Evolutionary conservation across 2,113 vertebrate genomes (phyloP).

Genomic region (Percina caprodes): DNA sequence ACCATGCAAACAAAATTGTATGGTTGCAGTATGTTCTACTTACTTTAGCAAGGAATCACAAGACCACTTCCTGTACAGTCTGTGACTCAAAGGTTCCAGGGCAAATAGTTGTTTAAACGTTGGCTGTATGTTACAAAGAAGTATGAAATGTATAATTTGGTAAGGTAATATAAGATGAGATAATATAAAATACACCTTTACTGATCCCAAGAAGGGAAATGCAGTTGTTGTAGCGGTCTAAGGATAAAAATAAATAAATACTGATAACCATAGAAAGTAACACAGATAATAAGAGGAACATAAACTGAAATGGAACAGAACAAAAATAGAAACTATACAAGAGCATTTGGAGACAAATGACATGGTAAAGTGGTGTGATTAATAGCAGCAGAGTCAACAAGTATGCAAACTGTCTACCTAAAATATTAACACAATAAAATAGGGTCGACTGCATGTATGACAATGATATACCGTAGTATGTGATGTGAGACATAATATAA

Average conservation of each 20-base stretch:
- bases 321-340: neutral
- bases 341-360: neutral
- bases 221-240: no score
- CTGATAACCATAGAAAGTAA: no score
- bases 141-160: neutral
- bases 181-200: no score
- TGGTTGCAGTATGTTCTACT: neutral
- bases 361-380: neutral
- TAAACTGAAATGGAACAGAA: no score
- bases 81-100: neutral
- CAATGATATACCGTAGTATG: neutral
- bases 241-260: no score
- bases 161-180: no score
- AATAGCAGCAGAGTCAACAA: no score
- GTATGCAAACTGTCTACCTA: no score
- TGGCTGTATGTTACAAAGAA: neutral
- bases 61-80: neutral
- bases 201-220: no score
- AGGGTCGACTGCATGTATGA: neutral
- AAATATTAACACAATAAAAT: neutral
- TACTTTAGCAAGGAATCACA: neutral
- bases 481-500: neutral
- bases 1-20: neutral
- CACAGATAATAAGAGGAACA: no score
- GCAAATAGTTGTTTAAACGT: neutral